Base-by-base conservation (phyloP, 1,140 invertebrate species). In the Heliconius congener region DNA sequence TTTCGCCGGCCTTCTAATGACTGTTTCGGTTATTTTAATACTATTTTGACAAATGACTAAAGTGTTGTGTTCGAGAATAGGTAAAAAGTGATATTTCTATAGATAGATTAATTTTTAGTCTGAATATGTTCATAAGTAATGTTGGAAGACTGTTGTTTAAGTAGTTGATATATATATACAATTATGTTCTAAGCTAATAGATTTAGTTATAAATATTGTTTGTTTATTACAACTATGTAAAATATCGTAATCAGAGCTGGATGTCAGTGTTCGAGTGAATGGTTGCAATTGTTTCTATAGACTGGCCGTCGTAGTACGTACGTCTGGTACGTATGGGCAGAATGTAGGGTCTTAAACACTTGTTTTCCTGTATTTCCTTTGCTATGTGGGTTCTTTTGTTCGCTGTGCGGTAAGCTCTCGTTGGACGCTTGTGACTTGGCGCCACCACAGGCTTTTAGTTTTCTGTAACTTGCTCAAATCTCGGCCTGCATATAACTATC, bases 1-100 rank as follows among this genome's bases (percentile, higher is more conserved):
- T 57, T 50, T 80, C 78, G 85, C 91, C 91, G 92, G 92, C 92
- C 92, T 94, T 73, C 66, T 80, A 57, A 37, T 78, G n/a, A 79
- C 77, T 34, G 34, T 83, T 37, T 30, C 73, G 19, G 72, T 79
- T 34, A 3, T 84, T 23, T 37, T 78, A n/a, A 74, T 76, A 78
- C 60, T 84, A 18, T 80, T 82, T 37, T 83, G 79, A 83, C 60
- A 30, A 30, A 30, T 73, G 52, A 60, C 46, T 42, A 66, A n/a
- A 30, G 60, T 66, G 60, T 27, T 55, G 42, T 74, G 42, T 52
- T 52, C 46, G 13, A 73, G 27, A 74, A 6, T 66, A 27, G 60
- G 60, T 8, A 27, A 23, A 27, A 66, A 66, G 60, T 66, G 60
- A 66, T 66, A 66, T 66, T 30, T 66, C 60, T 13, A 66, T 66